Evolutionary conservation across 2,113 vertebrate species (phyloP).

Genomic region (Megaceryle maxima): DNA sequence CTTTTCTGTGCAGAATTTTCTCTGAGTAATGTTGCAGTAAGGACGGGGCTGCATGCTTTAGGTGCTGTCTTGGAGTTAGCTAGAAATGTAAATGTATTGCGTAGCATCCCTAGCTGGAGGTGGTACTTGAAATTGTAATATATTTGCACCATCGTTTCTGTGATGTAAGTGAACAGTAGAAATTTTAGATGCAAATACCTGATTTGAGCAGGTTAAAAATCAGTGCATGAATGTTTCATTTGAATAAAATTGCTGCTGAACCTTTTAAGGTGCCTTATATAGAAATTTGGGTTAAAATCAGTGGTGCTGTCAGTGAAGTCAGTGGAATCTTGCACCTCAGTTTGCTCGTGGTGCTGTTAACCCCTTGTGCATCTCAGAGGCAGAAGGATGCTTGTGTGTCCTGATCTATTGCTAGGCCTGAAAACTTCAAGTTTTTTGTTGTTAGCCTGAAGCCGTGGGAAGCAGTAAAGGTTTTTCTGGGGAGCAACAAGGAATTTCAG

Average conservation of each 20-base stretch:
- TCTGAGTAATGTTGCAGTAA: not conserved
- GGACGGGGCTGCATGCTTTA: not conserved
- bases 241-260: fast-evolving
- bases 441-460: not conserved
- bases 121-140: not conserved
- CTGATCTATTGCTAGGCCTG: not conserved
- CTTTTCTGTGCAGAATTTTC: not conserved
- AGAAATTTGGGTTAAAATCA: not conserved
- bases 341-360: not conserved
- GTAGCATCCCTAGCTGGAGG: not conserved
- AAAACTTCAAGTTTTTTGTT: not conserved
- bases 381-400: not conserved
- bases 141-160: not conserved
- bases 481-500: not conserved
- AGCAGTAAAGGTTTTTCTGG: not conserved
- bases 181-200: not conserved
- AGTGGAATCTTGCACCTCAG: not conserved
- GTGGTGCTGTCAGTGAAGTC: not conserved
- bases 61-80: not conserved
- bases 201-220: not conserved
- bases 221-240: not conserved
- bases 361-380: not conserved
- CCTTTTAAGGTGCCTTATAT: not conserved
- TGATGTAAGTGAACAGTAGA: fast-evolving
- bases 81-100: not conserved